phyloP scores from a whole-genome alignment of 1,140 invertebrate genomes.

The Ceratina australensis region DNA sequence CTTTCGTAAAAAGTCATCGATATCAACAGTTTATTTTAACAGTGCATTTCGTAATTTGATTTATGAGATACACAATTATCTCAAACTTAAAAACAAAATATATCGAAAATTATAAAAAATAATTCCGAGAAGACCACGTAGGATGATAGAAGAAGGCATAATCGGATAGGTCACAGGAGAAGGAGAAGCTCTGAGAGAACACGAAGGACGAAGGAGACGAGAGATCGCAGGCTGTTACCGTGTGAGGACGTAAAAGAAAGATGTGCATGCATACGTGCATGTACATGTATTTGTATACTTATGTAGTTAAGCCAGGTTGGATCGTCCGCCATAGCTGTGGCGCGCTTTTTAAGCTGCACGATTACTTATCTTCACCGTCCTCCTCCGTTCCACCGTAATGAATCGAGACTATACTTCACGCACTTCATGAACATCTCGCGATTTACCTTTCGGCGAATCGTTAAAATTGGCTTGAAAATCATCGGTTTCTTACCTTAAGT shows the following conservation, averaged over 20 bases:
- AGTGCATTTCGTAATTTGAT: no score
- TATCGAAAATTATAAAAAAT: not conserved
- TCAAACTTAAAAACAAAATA: no score
- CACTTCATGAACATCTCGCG: not conserved
- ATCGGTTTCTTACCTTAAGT: no score
- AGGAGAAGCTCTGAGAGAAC: conserved; percentile 22
- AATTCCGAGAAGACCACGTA: conserved; percentile 16
- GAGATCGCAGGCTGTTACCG: conserved; percentile 58
- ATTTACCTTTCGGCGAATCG: conserved; percentile 9
- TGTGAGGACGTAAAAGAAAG: conserved; percentile 72
- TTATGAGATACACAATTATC: no score
- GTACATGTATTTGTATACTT: no score
- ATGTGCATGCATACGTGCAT: conserved; percentile 45
- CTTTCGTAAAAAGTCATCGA: not conserved
- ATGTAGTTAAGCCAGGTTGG: conserved; percentile 74
- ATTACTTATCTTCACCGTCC: conserved; percentile 44
- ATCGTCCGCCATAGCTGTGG: conserved; percentile 66
- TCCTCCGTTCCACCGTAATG: conserved; percentile 25
- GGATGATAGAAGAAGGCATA: conserved; percentile 45
- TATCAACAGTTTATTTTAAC: no score
- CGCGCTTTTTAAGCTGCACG: conserved; percentile 50
- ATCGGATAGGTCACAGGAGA: conserved; percentile 47
- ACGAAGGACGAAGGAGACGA: conserved; percentile 42
- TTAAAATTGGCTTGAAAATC: not conserved
- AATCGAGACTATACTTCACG: conserved; percentile 24